Evolutionary conservation across 1,140 invertebrate species (phyloP).

Genomic region (Drosophila orena): DNA sequence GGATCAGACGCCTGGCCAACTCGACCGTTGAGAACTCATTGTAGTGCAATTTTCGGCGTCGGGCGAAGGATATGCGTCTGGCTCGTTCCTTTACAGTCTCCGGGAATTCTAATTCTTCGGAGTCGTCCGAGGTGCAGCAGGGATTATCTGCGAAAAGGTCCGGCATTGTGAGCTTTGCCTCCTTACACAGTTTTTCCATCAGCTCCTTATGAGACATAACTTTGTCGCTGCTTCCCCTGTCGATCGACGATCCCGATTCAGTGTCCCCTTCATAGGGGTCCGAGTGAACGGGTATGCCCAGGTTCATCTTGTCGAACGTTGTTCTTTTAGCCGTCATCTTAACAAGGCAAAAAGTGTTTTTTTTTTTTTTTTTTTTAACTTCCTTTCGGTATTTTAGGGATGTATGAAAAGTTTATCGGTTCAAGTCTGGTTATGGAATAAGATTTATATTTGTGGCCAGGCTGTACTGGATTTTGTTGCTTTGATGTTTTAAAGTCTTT

Average conservation of each 20-base stretch:
- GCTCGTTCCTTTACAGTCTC: constrained; percentile 26
- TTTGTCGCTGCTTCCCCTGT: fast-evolving
- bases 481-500: neutral
- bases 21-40: constrained; percentile 26
- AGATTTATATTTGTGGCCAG: neutral
- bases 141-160: constrained; percentile 4
- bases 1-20: constrained; percentile 34
- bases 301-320: constrained; percentile 17
- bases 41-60: constrained; percentile 34
- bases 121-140: constrained; percentile 11
- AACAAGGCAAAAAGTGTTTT: too few relatives aligned
- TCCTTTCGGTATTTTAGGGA: neutral
- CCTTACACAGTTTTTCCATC: neutral
- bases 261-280: neutral
- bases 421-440: neutral
- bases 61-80: constrained; percentile 20
- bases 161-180: neutral
- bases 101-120: constrained; percentile 11
- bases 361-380: neutral
- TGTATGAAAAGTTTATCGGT: neutral
- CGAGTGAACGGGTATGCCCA: constrained; percentile 8
- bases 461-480: neutral
- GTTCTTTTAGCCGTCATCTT: neutral
- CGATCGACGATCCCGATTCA: fast-evolving
- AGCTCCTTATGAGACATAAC: neutral